These are phyloP conservation scores for Eutrigla gurnardus DNA, from an alignment of 2,797 vertebrate species.

Conservation along the genomic window DNA sequence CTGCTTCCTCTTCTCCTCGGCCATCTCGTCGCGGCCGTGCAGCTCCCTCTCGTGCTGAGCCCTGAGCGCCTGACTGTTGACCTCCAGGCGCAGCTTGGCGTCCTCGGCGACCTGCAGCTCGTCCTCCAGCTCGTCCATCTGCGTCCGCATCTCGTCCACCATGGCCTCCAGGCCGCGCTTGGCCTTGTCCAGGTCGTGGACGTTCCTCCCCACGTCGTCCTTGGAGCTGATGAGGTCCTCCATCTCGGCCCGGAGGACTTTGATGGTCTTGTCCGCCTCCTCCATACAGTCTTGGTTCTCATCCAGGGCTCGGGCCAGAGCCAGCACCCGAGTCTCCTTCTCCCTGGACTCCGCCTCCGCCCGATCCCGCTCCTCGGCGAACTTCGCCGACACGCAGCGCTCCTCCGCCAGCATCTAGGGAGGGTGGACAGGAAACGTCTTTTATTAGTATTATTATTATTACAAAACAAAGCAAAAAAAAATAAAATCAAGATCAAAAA, in stretches of 20 bases:
- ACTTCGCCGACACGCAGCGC: slow-evolving; percentile 92
- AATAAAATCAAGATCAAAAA: no score
- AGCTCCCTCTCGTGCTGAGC: slow-evolving; percentile 94
- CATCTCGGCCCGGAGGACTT: slow-evolving; percentile 92
- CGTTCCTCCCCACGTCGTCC: slow-evolving; percentile 95
- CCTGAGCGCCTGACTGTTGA: slow-evolving; percentile 94
- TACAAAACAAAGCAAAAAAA: no score
- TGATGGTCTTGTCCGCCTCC: slow-evolving; percentile 91
- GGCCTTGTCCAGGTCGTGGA: slow-evolving; percentile 95
- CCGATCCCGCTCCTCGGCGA: slow-evolving; percentile 93
- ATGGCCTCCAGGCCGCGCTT: slow-evolving; percentile 93
- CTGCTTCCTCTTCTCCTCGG: slow-evolving; percentile 94
- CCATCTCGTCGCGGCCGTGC: slow-evolving; percentile 91
- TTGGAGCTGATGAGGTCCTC: slow-evolving; percentile 98
- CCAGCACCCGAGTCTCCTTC: slow-evolving; percentile 93
- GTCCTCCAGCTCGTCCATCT: slow-evolving; percentile 96
- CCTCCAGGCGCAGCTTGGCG: slow-evolving; percentile 94
- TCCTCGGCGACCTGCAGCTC: slow-evolving; percentile 97
- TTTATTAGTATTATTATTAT: no score
- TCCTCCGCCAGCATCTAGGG: slow-evolving; percentile 92
- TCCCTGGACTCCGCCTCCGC: slow-evolving; percentile 94
- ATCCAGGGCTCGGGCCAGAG: slow-evolving; percentile 90
- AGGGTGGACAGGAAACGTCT: no score
- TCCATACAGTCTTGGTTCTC: slow-evolving; percentile 90
- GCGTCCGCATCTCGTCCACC: slow-evolving; percentile 95